Conservation (phyloP, 2,888 invertebrate genomes). For the Ecliptopera silaceata region DNA sequence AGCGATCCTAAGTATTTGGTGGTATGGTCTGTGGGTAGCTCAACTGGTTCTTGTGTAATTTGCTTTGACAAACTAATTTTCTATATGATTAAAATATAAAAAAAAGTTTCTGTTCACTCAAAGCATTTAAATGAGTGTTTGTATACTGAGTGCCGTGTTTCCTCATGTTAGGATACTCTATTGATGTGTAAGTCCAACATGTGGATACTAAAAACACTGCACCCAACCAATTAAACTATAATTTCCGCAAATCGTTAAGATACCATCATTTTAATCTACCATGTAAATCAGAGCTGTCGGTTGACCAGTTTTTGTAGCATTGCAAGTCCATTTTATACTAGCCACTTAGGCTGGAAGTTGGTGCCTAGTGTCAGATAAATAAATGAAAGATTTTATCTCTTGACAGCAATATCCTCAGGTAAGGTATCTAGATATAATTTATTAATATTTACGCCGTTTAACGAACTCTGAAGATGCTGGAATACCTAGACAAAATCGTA, state of each 20-base stretch:
- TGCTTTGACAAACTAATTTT: too few relatives aligned
- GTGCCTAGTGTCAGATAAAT: conserved; percentile 42
- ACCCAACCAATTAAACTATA: conserved; percentile 48
- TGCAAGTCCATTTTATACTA: conserved; percentile 21
- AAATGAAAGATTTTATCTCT: conserved; percentile 44
- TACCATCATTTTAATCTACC: conserved; percentile 35
- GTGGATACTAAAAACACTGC: too few relatives aligned
- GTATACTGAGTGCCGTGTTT: too few relatives aligned
- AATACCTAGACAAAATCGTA: neutral
- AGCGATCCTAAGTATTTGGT: too few relatives aligned
- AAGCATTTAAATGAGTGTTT: too few relatives aligned
- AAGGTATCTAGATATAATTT: conserved; percentile 33
- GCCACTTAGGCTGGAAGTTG: conserved; percentile 28
- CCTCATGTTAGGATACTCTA: too few relatives aligned
- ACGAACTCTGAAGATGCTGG: conserved; percentile 2
- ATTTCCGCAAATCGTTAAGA: conserved; percentile 51
- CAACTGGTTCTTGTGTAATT: too few relatives aligned
- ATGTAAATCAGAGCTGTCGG: conserved; percentile 2
- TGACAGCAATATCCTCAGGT: conserved; percentile 29
- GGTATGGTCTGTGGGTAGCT: too few relatives aligned
- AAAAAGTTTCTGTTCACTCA: too few relatives aligned
- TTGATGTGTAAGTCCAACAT: too few relatives aligned
- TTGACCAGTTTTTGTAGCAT: neutral
- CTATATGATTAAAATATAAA: too few relatives aligned
- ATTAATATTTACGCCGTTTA: conserved; percentile 18